These are phyloP conservation scores for Urocolius indicus DNA, from an alignment of 2,113 vertebrate genomes.

Conservation along the genomic window DNA sequence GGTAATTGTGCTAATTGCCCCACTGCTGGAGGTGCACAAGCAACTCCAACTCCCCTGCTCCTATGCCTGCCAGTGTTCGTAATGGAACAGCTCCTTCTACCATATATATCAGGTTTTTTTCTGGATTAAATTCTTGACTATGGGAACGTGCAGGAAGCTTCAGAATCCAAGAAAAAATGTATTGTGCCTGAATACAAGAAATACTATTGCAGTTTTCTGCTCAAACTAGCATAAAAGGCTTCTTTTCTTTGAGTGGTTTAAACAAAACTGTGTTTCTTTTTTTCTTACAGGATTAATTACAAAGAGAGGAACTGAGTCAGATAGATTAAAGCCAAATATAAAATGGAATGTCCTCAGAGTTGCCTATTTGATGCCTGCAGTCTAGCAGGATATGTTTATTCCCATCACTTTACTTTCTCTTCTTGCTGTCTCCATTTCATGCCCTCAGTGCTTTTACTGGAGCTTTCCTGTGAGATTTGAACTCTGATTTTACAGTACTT, in stretches of 20 bases:
- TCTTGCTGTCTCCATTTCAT: not conserved
- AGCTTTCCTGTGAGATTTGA: not conserved
- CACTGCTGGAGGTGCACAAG: not conserved
- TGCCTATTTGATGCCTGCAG: not conserved
- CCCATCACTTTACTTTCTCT: not conserved
- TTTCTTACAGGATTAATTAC: not conserved
- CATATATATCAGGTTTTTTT: not conserved
- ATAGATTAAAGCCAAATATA: not conserved
- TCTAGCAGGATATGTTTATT: not conserved
- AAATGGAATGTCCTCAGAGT: not conserved
- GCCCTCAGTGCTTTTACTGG: not conserved
- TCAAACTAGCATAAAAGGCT: not conserved
- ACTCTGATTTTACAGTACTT: not conserved
- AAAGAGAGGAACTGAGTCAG: not conserved
- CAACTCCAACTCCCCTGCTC: not conserved
- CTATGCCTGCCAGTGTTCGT: not conserved
- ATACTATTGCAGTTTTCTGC: rapidly evolving
- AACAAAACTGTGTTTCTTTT: not conserved
- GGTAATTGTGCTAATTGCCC: not conserved
- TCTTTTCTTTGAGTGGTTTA: not conserved
- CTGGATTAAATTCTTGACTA: not conserved
- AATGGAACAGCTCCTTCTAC: not conserved
- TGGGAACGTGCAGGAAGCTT: not conserved
- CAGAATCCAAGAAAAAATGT: not conserved
- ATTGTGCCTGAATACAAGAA: not conserved